Conservation (phyloP, 1,140 invertebrate species). For the Trachymyrmex septentrionalis region DNA sequence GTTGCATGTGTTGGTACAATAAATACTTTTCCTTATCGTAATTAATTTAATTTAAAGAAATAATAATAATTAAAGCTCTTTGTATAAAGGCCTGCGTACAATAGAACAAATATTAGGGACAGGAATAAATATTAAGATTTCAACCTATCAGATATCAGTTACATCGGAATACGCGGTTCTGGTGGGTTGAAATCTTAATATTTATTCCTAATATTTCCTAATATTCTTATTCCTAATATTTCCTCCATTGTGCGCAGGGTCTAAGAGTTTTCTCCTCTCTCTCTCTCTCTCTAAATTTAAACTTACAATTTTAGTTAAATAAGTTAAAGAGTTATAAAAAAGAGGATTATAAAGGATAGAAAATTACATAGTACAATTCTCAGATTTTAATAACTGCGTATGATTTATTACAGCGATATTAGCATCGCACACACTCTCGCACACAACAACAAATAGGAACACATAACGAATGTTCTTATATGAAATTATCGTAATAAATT, state of each 20-base stretch:
- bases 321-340: background rate
- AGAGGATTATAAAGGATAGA: background rate
- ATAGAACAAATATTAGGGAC: too few relatives aligned
- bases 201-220: too few relatives aligned
- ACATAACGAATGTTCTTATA: conserved; percentile 18
- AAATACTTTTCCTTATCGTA: too few relatives aligned
- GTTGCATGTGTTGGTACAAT: too few relatives aligned
- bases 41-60: background rate
- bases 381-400: conserved; percentile 16
- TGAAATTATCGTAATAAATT: conserved; percentile 36
- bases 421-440: background rate
- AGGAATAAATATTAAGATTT: too few relatives aligned
- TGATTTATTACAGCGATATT: conserved; percentile 42
- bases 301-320: background rate
- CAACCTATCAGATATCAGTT: too few relatives aligned
- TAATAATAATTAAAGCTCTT: background rate
- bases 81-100: background rate
- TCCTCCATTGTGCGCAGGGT: too few relatives aligned
- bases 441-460: conserved; percentile 15
- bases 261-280: too few relatives aligned
- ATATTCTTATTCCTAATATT: too few relatives aligned
- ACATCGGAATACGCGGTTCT: too few relatives aligned
- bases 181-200: too few relatives aligned
- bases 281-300: too few relatives aligned
- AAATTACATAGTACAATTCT: conserved; percentile 1